A percentile compares a stretch with the other conserved stretches of the same genome.
Conservation (phyloP, 2,113 vertebrate species). For the Microtus pennsylvanicus region DNA sequence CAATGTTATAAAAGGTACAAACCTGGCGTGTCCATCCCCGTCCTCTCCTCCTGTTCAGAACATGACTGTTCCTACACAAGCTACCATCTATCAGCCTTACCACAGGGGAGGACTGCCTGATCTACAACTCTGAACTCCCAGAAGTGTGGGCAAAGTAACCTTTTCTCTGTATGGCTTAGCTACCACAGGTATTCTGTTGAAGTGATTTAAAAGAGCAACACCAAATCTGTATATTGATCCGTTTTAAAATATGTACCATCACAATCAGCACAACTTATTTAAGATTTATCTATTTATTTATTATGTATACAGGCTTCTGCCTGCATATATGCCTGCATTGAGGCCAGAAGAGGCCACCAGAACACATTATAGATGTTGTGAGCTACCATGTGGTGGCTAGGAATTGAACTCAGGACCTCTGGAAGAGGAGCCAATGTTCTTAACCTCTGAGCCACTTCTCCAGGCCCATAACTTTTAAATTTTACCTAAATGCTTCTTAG, state of each 20-base stretch:
- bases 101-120: too few species aligned
- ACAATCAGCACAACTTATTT: slow-evolving; percentile 14
- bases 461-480: not conserved
- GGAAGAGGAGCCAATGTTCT: not conserved
- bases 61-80: not conserved
- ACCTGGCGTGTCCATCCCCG: not conserved
- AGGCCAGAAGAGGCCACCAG: not conserved
- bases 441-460: not conserved
- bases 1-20: not conserved
- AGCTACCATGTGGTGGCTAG: not conserved
- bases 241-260: not conserved
- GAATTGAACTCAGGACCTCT: not conserved
- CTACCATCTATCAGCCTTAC: not conserved
- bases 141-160: not conserved
- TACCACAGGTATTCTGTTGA: not conserved
- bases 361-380: not conserved
- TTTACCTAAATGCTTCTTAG: not conserved
- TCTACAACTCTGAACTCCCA: not conserved
- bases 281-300: not conserved
- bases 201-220: not conserved
- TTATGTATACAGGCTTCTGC: not conserved
- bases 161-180: not conserved
- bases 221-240: not conserved
- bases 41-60: not conserved
- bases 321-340: not conserved